Evolutionary conservation across 2,797 vertebrate species (phyloP).

Genomic region (Crenuchus spilurus): DNA sequence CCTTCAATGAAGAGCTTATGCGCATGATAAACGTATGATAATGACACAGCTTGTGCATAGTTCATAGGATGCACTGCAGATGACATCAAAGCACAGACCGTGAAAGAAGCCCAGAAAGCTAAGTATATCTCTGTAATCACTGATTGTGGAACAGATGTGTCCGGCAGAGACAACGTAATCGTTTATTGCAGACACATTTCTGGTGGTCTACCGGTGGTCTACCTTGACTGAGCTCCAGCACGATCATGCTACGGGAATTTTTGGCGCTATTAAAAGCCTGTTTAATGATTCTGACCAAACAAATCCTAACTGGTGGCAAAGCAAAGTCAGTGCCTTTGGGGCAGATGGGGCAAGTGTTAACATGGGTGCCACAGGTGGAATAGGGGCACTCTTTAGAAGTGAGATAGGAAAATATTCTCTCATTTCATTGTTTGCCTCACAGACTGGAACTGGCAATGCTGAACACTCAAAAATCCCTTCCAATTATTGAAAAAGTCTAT

Average conservation of each 20-base stretch:
- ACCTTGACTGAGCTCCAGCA: conserved; percentile 12
- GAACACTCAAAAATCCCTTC: neutral
- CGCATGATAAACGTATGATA: no score
- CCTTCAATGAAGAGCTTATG: no score
- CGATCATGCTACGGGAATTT: neutral
- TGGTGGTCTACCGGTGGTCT: neutral
- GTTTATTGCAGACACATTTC: conserved; percentile 22
- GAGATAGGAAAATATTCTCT: neutral
- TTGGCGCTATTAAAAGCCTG: neutral
- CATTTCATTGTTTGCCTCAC: neutral
- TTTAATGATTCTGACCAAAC: conserved; percentile 1
- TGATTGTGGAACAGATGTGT: conserved; percentile 21
- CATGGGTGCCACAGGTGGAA: neutral
- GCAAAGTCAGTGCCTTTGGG: neutral
- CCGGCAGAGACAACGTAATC: neutral
- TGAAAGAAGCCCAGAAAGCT: neutral
- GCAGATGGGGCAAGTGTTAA: neutral
- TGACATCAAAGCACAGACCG: neutral
- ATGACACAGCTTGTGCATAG: no score
- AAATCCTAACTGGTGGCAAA: neutral
- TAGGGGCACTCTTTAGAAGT: neutral
- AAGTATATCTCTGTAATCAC: neutral
- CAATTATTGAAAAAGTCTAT: conserved; percentile 10
- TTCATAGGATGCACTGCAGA: no score
- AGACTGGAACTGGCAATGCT: no score